A percentile compares a stretch with the other conserved stretches of the same genome.
Conservation (phyloP, 2,888 invertebrate genomes). For the Corythucha ciliata region DNA sequence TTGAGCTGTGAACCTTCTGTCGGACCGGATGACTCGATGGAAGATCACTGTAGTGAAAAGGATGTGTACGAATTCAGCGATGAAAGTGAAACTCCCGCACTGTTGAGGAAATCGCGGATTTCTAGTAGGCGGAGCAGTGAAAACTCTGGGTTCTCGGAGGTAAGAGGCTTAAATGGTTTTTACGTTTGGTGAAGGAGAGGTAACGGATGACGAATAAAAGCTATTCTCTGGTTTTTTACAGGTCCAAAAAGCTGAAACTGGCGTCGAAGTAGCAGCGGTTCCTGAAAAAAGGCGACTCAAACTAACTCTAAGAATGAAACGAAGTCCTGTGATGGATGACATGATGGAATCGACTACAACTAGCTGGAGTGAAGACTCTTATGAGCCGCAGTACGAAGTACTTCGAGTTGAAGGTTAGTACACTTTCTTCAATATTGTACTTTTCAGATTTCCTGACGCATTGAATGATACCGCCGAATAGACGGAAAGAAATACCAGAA, state of each 20-base stretch:
- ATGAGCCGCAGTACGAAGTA: slow-evolving; percentile 74
- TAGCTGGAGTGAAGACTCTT: slow-evolving; percentile 54
- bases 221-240: no score
- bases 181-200: neutral
- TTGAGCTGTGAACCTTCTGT: no score
- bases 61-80: slow-evolving; percentile 49
- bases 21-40: no score
- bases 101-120: slow-evolving; percentile 35
- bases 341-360: slow-evolving; percentile 66
- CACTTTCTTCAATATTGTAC: no score
- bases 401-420: slow-evolving; percentile 69
- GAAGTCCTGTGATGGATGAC: slow-evolving; percentile 76
- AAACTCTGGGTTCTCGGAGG: slow-evolving; percentile 32
- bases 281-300: slow-evolving; percentile 30
- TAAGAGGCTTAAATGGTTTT: no score
- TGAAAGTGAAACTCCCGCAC: slow-evolving; percentile 37
- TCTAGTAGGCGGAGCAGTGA: slow-evolving; percentile 35
- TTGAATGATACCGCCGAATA: no score
- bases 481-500: no score
- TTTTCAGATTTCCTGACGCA: no score
- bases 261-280: slow-evolving; percentile 15
- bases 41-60: slow-evolving; percentile 33
- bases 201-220: no score
- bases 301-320: slow-evolving; percentile 73
- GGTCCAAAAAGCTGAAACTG: slow-evolving; percentile 15